Conservation (phyloP, 2,113 vertebrate genomes). For the Tupaia tana region DNA sequence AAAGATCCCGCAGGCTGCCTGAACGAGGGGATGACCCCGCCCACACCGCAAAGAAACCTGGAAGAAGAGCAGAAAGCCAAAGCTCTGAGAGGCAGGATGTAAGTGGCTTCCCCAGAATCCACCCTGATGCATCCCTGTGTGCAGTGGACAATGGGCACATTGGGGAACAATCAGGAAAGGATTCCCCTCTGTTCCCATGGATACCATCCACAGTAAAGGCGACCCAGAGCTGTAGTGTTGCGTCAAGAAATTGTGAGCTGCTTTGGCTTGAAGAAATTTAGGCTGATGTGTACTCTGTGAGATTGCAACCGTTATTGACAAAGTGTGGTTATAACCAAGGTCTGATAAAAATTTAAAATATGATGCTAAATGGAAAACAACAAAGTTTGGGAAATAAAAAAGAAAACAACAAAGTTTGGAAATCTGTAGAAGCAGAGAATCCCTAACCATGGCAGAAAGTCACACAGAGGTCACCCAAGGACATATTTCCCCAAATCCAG, state of each 20-base stretch:
- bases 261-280: not conserved
- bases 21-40: constrained; percentile 86
- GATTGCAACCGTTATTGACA: not conserved
- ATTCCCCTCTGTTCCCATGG: not conserved
- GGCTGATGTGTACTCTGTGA: not conserved
- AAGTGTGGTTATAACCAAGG: not conserved
- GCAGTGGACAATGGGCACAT: not conserved
- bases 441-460: not conserved
- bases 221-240: not conserved
- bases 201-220: not conserved
- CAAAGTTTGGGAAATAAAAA: not conserved
- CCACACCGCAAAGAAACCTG: constrained; percentile 91
- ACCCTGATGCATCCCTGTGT: not conserved
- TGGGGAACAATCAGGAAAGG: not conserved
- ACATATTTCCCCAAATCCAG: no score
- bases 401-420: not conserved
- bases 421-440: not conserved
- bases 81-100: constrained; percentile 97
- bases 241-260: not conserved
- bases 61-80: constrained; percentile 97
- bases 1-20: constrained; percentile 88
- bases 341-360: constrained; percentile 4
- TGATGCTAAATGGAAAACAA: not conserved
- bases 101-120: constrained; percentile 80
- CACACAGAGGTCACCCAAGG: not conserved